Evolutionary conservation across 2,888 invertebrate genomes (phyloP).

Genomic region (Orthosia gothica): DNA sequence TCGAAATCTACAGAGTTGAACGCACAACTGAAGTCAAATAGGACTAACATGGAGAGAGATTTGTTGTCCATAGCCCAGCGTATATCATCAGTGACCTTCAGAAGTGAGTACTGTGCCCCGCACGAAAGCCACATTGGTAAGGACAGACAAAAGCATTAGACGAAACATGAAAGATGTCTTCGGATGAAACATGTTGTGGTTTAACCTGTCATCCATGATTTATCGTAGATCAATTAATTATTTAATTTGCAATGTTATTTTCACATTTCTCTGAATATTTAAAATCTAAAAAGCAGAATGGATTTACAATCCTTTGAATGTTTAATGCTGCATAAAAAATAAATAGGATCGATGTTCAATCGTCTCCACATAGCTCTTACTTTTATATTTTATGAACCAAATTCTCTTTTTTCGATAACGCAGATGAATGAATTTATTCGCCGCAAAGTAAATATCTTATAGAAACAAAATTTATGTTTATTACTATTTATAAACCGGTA

Average conservation of each 20-base stretch:
- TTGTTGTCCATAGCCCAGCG: too few species aligned
- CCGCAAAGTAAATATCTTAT: constrained; percentile 38
- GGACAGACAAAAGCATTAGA: too few species aligned
- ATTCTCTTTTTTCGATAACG: constrained; percentile 22
- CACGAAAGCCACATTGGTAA: too few species aligned
- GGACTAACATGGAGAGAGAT: too few species aligned
- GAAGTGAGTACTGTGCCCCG: too few species aligned
- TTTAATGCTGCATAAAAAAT: constrained; percentile 27
- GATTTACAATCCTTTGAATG: constrained; percentile 34
- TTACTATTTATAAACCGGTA: constrained; percentile 2
- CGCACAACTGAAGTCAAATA: too few species aligned
- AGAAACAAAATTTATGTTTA: constrained; percentile 11
- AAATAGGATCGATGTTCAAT: constrained; percentile 42
- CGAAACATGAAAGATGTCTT: too few species aligned
- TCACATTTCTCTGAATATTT: constrained; percentile 2
- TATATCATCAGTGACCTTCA: too few species aligned
- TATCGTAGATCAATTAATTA: not conserved
- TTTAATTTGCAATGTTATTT: constrained; percentile 1
- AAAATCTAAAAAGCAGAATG: constrained; percentile 8
- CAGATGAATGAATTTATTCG: constrained; percentile 44
- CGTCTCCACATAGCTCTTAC: constrained; percentile 41
- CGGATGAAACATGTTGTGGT: not conserved
- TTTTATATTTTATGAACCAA: constrained; percentile 40
- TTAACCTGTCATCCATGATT: not conserved
- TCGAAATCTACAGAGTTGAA: too few species aligned